Evolutionary conservation across 2,113 vertebrate genomes (phyloP).

Genomic region (Archocentrus centrarchus): DNA sequence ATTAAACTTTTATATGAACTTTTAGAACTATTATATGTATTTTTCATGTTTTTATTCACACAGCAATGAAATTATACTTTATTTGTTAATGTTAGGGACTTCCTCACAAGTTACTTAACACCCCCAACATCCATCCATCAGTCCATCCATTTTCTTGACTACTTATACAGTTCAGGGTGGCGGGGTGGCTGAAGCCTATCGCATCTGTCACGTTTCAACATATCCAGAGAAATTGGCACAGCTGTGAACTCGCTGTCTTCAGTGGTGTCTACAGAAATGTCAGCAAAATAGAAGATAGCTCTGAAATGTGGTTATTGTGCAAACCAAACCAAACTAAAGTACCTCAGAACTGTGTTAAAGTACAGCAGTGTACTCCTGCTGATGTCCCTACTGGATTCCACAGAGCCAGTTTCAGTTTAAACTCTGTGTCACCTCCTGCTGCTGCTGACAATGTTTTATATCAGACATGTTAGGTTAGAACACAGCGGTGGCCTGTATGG

Average conservation of each 20-base stretch:
- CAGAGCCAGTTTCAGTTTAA: slow-evolving; percentile 14
- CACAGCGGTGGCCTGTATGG: slow-evolving; percentile 34
- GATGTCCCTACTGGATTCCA: neutral
- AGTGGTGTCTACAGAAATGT: neutral
- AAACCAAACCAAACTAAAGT: neutral
- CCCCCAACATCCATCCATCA: neutral
- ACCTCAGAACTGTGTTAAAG: neutral
- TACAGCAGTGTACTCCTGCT: neutral
- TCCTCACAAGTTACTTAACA: neutral
- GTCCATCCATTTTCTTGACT: neutral
- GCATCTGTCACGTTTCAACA: neutral
- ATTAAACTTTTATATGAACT: too few relatives aligned
- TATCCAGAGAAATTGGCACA: neutral
- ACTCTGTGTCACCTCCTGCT: slow-evolving; percentile 53
- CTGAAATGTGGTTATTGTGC: neutral
- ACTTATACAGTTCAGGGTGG: neutral
- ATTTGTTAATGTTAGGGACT: neutral
- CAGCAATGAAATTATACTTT: neutral
- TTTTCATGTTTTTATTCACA: neutral
- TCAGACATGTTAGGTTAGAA: slow-evolving; percentile 59
- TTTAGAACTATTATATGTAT: neutral
- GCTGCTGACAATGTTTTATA: slow-evolving; percentile 61
- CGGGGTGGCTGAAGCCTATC: neutral
- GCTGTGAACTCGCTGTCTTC: neutral
- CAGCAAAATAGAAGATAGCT: neutral